Evolutionary conservation across 1,140 invertebrate genomes (phyloP), one percentile per base, ranked within the genome.

Genomic region (Scaptodrosophila lebanonensis): DNA sequence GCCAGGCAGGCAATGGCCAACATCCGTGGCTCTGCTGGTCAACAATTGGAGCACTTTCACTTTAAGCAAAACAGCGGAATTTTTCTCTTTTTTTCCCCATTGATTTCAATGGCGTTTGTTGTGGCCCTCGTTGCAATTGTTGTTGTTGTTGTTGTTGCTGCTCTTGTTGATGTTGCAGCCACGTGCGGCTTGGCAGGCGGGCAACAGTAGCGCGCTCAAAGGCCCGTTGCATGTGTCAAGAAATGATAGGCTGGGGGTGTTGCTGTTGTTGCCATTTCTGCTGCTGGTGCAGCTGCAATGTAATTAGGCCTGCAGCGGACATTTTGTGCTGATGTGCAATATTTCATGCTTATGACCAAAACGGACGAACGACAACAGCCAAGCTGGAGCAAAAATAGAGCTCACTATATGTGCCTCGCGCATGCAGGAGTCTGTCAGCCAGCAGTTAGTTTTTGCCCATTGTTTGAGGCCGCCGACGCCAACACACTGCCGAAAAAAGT

Each of bases 41-140:
- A 42, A 53, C 75, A 82, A 82, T 67, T 82, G 76, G 75, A 82
- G 75, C 75, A 82, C 75, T 82, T 82, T 82, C 75, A 82, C 75
- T 82, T 82, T 82, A 61, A 59, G 61, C 67, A 56, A 54, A 13
- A 49, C 30, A 70, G 76, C 66, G 70, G 64, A 56, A 66, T 63
- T 82, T 82, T 62, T 62, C 62, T 57, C 66, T 69, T 75, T 82
- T 82, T 75, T 61, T 65, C 29, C 43, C 64, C 51, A 42, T 25
- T 27, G 20, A 32, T 43, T 40, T 32, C 36, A 11, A 25, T 53
- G 29, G 20, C 25, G 11, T 25, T 38, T 20, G 9, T 29, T 47
- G 39, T 47, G 50, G 59, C 32, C 47, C 22, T 18, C 27, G 56
- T 15, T 60, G 54, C 22, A 29, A 54, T 9, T 54, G 27, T 2